Conservation (phyloP, 2,888 invertebrate species). For the Pteria penguin region DNA sequence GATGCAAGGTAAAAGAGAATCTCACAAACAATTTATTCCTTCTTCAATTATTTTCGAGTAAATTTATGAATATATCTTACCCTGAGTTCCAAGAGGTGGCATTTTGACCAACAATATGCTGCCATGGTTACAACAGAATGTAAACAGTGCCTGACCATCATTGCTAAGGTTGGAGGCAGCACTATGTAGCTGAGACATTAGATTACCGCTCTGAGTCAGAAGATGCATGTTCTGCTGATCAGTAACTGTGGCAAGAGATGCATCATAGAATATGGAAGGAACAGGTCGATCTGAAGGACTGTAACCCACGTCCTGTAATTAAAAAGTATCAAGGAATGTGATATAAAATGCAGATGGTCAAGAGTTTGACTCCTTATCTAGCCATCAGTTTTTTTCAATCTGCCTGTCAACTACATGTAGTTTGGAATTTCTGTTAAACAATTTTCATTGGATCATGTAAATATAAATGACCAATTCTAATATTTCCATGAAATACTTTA, state of each 20-base stretch:
- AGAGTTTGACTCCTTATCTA: no score
- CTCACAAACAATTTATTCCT: no score
- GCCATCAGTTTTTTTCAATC: no score
- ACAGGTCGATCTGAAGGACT: constrained; percentile 59
- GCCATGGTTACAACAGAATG: constrained; percentile 88
- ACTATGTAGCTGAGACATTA: constrained; percentile 85
- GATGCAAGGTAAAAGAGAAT: no score
- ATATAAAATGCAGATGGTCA: no score
- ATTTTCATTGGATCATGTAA: no score
- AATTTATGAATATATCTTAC: no score
- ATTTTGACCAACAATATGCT: constrained; percentile 87
- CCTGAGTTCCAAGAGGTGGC: constrained; percentile 75
- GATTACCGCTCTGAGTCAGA: constrained; percentile 83
- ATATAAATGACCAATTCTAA: no score
- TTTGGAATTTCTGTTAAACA: no score
- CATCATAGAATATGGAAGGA: constrained; percentile 89
- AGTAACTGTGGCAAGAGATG: constrained; percentile 84
- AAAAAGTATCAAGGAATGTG: neutral
- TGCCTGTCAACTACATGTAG: no score
- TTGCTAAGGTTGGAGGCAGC: constrained; percentile 85
- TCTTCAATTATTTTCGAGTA: no score
- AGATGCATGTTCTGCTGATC: constrained; percentile 88
- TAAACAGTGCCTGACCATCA: constrained; percentile 87
- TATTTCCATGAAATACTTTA: no score
- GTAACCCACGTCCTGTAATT: constrained; percentile 66